These are phyloP conservation scores for Plestiodon gilberti DNA, from an alignment of 2,113 vertebrate species.

Conservation along the genomic window DNA sequence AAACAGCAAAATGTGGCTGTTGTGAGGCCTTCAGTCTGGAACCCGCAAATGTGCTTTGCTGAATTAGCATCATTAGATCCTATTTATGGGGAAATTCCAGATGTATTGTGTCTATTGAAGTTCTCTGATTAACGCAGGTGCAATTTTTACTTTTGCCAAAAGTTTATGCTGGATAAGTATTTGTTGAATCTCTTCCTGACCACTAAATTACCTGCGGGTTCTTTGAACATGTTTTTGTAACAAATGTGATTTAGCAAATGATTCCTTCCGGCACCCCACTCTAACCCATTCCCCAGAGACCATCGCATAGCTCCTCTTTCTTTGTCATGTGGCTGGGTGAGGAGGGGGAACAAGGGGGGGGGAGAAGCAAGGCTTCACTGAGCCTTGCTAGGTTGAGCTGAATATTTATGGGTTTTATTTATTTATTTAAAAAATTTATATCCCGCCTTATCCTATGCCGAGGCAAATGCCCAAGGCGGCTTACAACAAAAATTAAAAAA, in stretches of 20 bases:
- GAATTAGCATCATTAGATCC: not conserved
- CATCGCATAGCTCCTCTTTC: not conserved
- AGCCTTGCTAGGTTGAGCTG: not conserved
- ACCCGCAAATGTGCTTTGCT: not conserved
- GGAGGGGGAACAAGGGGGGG: not conserved
- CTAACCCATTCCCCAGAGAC: not conserved
- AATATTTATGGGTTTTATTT: not conserved
- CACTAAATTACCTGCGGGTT: slow-evolving; percentile 3
- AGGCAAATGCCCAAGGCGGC: too few relatives aligned
- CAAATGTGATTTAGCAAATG: slow-evolving; percentile 1
- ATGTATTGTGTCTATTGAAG: not conserved
- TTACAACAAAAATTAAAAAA: too few relatives aligned
- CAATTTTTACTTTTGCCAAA: slow-evolving; percentile 34
- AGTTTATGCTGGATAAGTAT: not conserved
- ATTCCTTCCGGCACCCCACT: not conserved
- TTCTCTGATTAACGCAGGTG: slow-evolving; percentile 37
- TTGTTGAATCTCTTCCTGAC: slow-evolving; percentile 23
- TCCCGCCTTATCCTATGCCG: too few relatives aligned
- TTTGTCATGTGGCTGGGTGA: not conserved
- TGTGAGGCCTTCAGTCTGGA: not conserved
- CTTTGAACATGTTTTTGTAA: slow-evolving; percentile 33
- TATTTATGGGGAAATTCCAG: slow-evolving; percentile 21
- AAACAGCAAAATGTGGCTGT: fast-evolving
- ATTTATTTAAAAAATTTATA: not conserved
- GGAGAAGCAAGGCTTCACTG: not conserved